Conservation (phyloP, 2,888 invertebrate species). For the Drosophila niveifrons region DNA sequence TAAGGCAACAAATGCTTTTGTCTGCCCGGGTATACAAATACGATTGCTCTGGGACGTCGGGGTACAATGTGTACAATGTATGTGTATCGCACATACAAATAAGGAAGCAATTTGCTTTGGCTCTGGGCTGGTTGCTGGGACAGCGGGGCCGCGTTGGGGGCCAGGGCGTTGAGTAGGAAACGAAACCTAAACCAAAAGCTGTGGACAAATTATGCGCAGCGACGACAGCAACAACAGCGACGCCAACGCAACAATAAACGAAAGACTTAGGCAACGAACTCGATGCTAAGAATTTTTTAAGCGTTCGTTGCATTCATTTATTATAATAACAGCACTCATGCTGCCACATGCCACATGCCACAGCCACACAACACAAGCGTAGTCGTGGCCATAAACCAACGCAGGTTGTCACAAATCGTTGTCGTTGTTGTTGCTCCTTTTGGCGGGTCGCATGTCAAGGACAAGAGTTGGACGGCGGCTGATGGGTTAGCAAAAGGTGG, state of each 20-base stretch:
- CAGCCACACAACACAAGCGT: not conserved
- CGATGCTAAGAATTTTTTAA: constrained; percentile 44
- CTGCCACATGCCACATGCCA: constrained; percentile 15
- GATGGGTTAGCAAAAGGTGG: constrained; percentile 30
- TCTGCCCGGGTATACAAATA: not conserved
- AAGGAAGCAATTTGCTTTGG: constrained; percentile 72
- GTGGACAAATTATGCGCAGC: constrained; percentile 69
- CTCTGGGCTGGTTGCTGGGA: constrained; percentile 43
- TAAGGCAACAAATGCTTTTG: constrained; percentile 28
- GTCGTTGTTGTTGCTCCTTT: constrained; percentile 22
- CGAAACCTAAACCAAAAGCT: constrained; percentile 52
- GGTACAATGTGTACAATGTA: constrained; percentile 7
- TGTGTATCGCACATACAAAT: constrained; percentile 57
- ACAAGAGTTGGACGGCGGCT: constrained; percentile 33
- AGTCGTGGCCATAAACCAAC: constrained; percentile 25
- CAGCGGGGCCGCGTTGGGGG: not conserved
- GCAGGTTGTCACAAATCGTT: constrained; percentile 28
- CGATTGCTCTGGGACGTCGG: constrained; percentile 14
- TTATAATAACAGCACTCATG: constrained; percentile 7
- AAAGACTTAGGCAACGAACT: constrained; percentile 52
- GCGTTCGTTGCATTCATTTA: constrained; percentile 37
- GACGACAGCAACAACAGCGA: constrained; percentile 32
- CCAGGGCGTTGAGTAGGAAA: constrained; percentile 60
- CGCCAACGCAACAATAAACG: constrained; percentile 59
- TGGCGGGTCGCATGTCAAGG: constrained; percentile 57